Percentiles rank a stretch among this genome's conserved stretches.
Evolutionary conservation across 2,113 vertebrate species (phyloP).

Genomic region (Phaethon lepturus): DNA sequence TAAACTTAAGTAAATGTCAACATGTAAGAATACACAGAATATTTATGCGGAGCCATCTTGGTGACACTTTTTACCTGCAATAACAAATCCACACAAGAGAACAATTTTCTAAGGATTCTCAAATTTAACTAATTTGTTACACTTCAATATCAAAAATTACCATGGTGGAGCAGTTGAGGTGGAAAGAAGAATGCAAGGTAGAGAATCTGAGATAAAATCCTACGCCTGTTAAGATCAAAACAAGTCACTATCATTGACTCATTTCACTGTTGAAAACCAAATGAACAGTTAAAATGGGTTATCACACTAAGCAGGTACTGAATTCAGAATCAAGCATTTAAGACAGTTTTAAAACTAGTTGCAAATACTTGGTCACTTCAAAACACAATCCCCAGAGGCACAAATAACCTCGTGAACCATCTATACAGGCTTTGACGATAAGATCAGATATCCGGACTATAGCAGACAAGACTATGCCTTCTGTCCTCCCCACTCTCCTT

Average conservation of each 20-base stretch:
- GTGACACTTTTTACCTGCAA: not conserved
- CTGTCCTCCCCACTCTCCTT: not conserved
- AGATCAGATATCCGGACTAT: fast-evolving
- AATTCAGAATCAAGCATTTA: not conserved
- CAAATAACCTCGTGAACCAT: not conserved
- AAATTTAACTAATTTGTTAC: not conserved
- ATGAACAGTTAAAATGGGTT: not conserved
- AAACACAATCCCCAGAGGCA: not conserved
- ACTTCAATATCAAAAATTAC: not conserved
- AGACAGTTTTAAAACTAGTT: not conserved
- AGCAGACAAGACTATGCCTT: not conserved
- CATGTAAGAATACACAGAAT: not conserved
- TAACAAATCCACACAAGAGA: not conserved
- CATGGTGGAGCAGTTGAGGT: not conserved
- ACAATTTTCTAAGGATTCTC: not conserved
- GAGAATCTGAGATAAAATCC: not conserved
- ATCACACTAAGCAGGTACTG: not conserved
- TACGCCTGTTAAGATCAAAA: not conserved
- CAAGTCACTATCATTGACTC: not conserved
- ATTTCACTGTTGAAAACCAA: not conserved
- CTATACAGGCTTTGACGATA: not conserved
- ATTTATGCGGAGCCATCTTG: not conserved
- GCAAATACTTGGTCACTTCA: not conserved
- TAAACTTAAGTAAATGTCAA: not conserved
- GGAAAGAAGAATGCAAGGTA: not conserved